Evolutionary conservation across 53 echinoderm and acorn worm genomes (phyloP).

Genomic region (Stichopus horrens): DNA sequence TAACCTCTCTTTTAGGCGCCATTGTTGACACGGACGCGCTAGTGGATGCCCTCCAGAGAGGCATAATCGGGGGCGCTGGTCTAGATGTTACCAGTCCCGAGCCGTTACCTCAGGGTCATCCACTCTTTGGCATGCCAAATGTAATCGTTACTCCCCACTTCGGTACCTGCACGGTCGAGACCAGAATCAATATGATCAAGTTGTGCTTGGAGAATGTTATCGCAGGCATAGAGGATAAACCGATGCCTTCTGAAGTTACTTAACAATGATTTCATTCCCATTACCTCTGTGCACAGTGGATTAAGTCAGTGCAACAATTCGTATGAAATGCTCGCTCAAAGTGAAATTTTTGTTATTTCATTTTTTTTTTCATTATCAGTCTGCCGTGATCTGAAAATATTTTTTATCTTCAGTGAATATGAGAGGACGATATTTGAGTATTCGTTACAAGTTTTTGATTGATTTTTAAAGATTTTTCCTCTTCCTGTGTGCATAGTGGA

Average conservation of each 20-base stretch:
- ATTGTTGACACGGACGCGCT: conserved; percentile 51
- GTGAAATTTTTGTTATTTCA: no score
- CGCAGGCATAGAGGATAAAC: conserved; percentile 49
- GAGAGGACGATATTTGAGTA: no score
- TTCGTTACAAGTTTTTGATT: no score
- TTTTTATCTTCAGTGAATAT: no score
- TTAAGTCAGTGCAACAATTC: no score
- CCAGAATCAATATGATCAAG: conserved; percentile 34
- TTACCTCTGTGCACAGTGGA: no score
- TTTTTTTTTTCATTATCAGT: no score
- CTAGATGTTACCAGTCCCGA: conserved; percentile 57
- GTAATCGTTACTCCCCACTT: conserved; percentile 45
- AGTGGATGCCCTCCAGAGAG: conserved; percentile 42
- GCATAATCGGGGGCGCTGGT: conserved; percentile 43
- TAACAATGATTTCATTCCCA: background rate
- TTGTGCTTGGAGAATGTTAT: conserved; percentile 40
- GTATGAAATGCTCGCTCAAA: no score
- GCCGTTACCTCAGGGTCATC: conserved; percentile 52
- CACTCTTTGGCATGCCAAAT: conserved; percentile 51
- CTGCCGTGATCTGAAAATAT: no score
- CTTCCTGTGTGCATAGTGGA: no score
- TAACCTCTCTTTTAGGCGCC: conserved; percentile 26
- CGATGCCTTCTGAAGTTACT: conserved; percentile 17
- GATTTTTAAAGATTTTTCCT: no score
- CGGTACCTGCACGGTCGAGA: conserved; percentile 27